A percentile compares a stretch with the other conserved stretches of the same genome.
Evolutionary conservation across 2,797 vertebrate species (phyloP).

Genomic region (Halcyon badia): DNA sequence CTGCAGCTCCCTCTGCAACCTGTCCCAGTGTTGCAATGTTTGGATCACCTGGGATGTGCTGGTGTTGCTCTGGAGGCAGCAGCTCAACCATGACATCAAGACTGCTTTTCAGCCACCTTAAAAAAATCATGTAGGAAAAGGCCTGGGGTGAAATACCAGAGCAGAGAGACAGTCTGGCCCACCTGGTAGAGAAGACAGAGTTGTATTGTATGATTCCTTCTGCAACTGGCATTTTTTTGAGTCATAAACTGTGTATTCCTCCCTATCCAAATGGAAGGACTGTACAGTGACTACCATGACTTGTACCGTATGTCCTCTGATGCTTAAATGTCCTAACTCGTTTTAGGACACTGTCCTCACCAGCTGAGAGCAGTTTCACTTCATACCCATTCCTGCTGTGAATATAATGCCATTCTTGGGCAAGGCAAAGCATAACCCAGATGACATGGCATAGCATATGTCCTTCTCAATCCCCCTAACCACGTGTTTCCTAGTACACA

Average conservation of each 20-base stretch:
- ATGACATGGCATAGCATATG: accelerated
- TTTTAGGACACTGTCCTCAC: background rate
- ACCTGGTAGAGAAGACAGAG: background rate
- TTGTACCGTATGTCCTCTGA: background rate
- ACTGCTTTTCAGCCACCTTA: background rate
- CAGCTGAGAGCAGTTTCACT: background rate
- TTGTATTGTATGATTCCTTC: background rate
- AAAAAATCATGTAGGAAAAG: background rate
- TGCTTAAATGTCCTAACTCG: background rate
- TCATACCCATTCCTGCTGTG: accelerated
- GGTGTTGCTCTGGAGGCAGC: background rate
- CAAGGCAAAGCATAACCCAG: background rate
- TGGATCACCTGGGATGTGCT: accelerated
- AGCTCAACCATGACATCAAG: background rate
- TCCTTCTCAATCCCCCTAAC: background rate
- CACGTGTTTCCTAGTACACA: background rate
- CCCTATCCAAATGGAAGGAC: background rate
- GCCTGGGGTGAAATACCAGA: background rate
- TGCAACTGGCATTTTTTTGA: background rate
- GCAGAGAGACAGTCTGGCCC: background rate
- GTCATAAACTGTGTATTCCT: background rate
- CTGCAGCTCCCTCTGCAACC: background rate
- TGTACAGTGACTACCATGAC: background rate
- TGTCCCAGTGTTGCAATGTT: background rate
- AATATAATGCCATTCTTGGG: background rate